Percentiles rank a stretch among this genome's conserved stretches.
Conservation (phyloP, 2,888 invertebrate species). For the Drosophila maculinotata region DNA sequence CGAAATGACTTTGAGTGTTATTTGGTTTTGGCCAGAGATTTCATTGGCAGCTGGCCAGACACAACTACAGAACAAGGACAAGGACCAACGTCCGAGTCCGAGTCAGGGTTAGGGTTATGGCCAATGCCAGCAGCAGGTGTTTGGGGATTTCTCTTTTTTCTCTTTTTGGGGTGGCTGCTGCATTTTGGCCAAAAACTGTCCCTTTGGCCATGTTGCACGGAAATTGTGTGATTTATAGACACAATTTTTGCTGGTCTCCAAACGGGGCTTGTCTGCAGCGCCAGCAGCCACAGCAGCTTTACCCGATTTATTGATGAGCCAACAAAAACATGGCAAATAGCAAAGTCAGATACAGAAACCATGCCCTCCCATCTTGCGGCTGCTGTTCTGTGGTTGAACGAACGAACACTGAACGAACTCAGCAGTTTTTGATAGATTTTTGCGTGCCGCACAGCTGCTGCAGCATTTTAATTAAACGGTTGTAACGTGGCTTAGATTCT, state of each 20-base stretch:
- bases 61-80: constrained; percentile 15
- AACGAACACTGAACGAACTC: constrained; percentile 25
- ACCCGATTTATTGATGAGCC: constrained; percentile 79
- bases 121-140: constrained; percentile 69
- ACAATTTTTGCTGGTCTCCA: constrained; percentile 23
- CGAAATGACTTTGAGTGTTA: constrained; percentile 76
- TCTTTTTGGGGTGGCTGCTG: constrained; percentile 27
- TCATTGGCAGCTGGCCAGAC: constrained; percentile 73
- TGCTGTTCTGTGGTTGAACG: constrained; percentile 9
- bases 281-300: constrained; percentile 46
- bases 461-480: constrained; percentile 69
- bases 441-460: constrained; percentile 55
- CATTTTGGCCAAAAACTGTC: constrained; percentile 53
- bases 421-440: constrained; percentile 31
- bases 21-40: constrained; percentile 72
- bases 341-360: constrained; percentile 21
- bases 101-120: constrained; percentile 18
- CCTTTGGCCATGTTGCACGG: constrained; percentile 49
- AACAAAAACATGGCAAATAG: constrained; percentile 56
- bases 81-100: constrained; percentile 16
- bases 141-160: constrained; percentile 33
- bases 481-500: constrained; percentile 9
- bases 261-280: constrained; percentile 54
- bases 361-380: constrained; percentile 39
- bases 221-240: constrained; percentile 79